These are phyloP conservation scores for Allolobophora icterica DNA, from an alignment of 2,888 invertebrate species.

Conservation along the genomic window DNA sequence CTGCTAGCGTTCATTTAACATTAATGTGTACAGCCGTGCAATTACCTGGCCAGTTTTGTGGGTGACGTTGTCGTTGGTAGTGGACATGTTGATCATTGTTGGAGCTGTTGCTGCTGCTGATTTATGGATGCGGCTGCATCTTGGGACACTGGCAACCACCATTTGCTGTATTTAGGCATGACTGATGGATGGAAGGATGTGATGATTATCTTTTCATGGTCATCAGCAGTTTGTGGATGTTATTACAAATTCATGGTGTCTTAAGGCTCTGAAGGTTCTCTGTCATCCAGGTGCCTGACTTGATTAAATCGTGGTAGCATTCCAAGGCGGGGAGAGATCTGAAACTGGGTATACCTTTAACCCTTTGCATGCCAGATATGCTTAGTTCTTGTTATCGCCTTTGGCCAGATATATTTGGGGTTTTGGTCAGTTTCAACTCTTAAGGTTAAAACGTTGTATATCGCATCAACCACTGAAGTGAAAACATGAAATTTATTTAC, in stretches of 20 bases:
- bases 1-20: slow-evolving; percentile 10
- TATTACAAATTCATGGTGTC: background rate
- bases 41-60: slow-evolving; percentile 13
- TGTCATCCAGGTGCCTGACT: background rate
- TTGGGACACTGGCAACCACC: background rate
- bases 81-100: slow-evolving; percentile 26
- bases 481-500: too few relatives aligned
- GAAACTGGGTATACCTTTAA: background rate
- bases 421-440: too few relatives aligned
- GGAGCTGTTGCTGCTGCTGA: background rate
- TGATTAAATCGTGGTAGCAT: background rate
- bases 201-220: slow-evolving; percentile 13
- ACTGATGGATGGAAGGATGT: background rate
- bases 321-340: background rate
- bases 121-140: background rate
- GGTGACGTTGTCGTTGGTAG: background rate
- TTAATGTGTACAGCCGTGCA: background rate
- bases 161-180: background rate
- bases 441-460: too few relatives aligned
- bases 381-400: too few relatives aligned
- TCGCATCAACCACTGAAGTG: too few relatives aligned
- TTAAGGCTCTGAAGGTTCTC: background rate
- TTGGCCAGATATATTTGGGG: too few relatives aligned
- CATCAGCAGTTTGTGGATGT: background rate
- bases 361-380: too few relatives aligned